Conservation (phyloP, 2,113 vertebrate genomes). For the Athene cunicularia region DNA sequence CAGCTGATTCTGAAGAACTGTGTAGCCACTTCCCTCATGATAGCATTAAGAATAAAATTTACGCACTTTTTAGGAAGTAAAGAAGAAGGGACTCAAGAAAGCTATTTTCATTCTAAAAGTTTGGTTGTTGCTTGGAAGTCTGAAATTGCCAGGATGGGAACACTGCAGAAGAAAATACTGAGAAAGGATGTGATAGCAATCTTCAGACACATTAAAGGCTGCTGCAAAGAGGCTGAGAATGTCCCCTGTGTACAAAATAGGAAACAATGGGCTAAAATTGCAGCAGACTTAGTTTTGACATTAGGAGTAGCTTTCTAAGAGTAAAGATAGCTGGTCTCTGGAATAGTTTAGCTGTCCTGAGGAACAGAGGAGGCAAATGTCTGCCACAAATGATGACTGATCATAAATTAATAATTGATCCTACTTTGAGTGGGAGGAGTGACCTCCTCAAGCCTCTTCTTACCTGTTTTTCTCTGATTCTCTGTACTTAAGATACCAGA, state of each 20-base stretch:
- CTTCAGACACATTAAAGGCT: background rate
- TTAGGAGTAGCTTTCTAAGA: background rate
- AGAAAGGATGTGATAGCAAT: background rate
- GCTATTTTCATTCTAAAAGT: background rate
- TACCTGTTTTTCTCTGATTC: background rate
- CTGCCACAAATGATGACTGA: background rate
- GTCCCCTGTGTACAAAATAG: background rate
- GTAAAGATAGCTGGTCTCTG: background rate
- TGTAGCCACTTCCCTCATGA: background rate
- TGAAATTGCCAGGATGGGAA: background rate
- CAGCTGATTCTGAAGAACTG: background rate
- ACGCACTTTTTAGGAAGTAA: background rate
- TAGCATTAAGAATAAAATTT: background rate
- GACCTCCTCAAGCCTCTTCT: background rate
- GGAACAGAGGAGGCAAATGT: background rate
- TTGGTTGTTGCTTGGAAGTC: background rate
- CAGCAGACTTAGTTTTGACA: background rate
- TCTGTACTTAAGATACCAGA: background rate
- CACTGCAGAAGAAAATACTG: background rate
- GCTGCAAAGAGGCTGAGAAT: background rate
- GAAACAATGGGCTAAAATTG: background rate
- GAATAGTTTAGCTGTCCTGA: background rate
- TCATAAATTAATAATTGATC: background rate
- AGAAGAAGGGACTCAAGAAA: background rate
- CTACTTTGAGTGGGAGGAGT: background rate